phyloP scores from a whole-genome alignment of 2,797 vertebrate genomes.

The Poecilia velifera region DNA sequence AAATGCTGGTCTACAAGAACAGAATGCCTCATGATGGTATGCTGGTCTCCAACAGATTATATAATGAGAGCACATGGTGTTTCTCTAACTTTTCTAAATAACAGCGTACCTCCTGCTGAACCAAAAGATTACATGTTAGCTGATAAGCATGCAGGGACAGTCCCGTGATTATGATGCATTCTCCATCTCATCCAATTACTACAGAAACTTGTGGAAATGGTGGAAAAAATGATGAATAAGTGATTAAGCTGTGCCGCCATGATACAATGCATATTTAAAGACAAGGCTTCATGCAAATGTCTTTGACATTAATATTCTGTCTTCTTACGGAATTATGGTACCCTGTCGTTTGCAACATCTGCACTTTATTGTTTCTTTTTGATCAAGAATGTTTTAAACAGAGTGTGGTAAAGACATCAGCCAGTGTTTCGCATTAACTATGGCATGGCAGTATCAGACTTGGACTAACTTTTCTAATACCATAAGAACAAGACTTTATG shows the following conservation, averaged over 20 bases:
- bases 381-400: constrained; percentile 18
- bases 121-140: constrained; percentile 11
- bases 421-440: constrained; percentile 14
- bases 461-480: background rate
- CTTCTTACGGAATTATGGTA: constrained; percentile 30
- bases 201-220: constrained; percentile 31
- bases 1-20: constrained; percentile 32
- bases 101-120: constrained; percentile 16
- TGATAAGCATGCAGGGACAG: constrained; percentile 34
- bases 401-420: constrained; percentile 13
- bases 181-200: constrained; percentile 43
- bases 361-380: constrained; percentile 42
- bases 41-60: constrained; percentile 22
- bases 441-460: background rate
- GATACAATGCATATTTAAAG: constrained; percentile 50
- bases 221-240: constrained; percentile 44
- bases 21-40: constrained; percentile 29
- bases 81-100: constrained; percentile 33
- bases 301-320: constrained; percentile 47
- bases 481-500: background rate
- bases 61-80: background rate
- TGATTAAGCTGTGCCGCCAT: constrained; percentile 30
- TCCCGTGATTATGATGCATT: constrained; percentile 44
- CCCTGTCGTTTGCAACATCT: constrained; percentile 34
- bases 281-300: constrained; percentile 41